Evolutionary conservation across 2,113 vertebrate genomes (phyloP).

Genomic region (Protobothrops flavoviridis): DNA sequence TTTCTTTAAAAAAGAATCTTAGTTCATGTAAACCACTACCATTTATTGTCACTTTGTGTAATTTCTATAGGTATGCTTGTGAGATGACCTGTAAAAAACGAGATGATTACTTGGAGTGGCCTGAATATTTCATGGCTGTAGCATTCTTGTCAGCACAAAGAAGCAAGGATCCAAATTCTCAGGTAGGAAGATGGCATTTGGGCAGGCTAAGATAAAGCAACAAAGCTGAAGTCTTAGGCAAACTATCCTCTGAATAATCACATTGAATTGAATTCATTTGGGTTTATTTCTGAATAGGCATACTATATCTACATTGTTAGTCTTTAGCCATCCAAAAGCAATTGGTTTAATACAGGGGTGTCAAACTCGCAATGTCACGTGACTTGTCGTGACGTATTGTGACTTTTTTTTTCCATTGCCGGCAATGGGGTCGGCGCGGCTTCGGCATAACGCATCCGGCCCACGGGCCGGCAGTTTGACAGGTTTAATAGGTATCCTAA

Average conservation of each 20-base stretch:
- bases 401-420: too few relatives aligned
- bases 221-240: not conserved
- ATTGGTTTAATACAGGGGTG: not conserved
- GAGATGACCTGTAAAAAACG: slow-evolving; percentile 78
- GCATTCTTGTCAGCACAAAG: slow-evolving; percentile 96
- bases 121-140: slow-evolving; percentile 97
- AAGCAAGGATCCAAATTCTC: slow-evolving; percentile 96
- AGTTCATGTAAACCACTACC: slow-evolving; percentile 17
- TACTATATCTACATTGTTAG: not conserved
- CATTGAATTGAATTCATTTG: not conserved
- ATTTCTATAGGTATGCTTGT: slow-evolving; percentile 50
- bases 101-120: slow-evolving; percentile 94
- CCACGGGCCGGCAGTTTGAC: too few relatives aligned
- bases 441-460: too few relatives aligned
- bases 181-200: slow-evolving; percentile 68
- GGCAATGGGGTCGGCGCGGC: too few relatives aligned
- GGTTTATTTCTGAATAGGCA: not conserved
- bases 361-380: too few relatives aligned
- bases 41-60: slow-evolving; percentile 17
- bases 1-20: not conserved
- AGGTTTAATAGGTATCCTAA: slow-evolving; percentile 16
- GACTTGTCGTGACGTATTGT: too few relatives aligned
- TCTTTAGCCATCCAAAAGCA: slow-evolving; percentile 40
- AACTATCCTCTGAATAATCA: not conserved
- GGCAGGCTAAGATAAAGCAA: not conserved